phyloP scores from a whole-genome alignment of 2,113 vertebrate genomes.

The Strigops habroptila region DNA sequence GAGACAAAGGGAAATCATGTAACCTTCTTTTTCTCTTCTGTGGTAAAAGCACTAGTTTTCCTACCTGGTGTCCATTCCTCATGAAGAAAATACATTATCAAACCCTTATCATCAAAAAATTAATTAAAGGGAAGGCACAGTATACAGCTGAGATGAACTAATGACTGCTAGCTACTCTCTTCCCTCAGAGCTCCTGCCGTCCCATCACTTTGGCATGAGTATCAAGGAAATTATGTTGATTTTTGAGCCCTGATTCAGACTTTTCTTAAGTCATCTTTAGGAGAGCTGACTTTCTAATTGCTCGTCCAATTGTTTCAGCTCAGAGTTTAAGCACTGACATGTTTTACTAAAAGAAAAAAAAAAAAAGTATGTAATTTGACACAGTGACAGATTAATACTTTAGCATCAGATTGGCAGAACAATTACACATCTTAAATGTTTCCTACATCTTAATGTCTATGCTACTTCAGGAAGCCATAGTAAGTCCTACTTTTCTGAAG shows the following conservation, averaged over 20 bases:
- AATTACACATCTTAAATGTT: constrained; percentile 71
- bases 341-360: constrained; percentile 61
- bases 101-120: not conserved
- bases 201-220: constrained; percentile 46
- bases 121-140: not conserved
- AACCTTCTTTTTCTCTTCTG: not conserved
- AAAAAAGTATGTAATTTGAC: constrained; percentile 70
- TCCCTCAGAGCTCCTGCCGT: constrained; percentile 11
- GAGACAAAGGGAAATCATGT: not conserved
- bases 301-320: constrained; percentile 62
- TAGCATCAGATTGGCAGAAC: constrained; percentile 64
- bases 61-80: not conserved
- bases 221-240: constrained; percentile 65
- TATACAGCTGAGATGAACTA: not conserved
- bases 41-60: not conserved
- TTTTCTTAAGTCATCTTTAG: constrained; percentile 60
- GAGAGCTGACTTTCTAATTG: constrained; percentile 72
- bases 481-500: constrained; percentile 52
- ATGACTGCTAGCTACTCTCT: constrained; percentile 8
- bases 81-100: not conserved
- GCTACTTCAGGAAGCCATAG: constrained; percentile 63
- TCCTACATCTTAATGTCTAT: constrained; percentile 67
- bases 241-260: constrained; percentile 56
- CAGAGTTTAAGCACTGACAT: constrained; percentile 68
- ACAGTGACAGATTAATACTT: constrained; percentile 72